Percentiles rank a stretch among this genome's conserved stretches.
phyloP scores from a whole-genome alignment of 2,797 vertebrate species.

The Tolypeutes matacus region DNA sequence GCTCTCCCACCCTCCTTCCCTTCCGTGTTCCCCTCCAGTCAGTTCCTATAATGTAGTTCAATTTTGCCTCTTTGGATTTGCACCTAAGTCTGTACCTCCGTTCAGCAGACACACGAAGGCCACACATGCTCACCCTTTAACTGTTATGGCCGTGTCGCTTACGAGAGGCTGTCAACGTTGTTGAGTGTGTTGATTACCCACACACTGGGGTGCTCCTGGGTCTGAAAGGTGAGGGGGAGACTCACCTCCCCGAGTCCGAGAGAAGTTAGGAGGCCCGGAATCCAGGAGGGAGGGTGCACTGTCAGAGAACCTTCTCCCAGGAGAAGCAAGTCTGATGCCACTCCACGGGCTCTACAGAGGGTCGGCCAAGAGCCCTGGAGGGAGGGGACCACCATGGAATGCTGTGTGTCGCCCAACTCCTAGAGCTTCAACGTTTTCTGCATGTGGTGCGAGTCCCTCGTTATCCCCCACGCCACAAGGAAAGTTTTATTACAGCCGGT shows the following conservation, averaged over 20 bases:
- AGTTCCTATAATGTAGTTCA: not conserved
- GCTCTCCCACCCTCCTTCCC: not conserved
- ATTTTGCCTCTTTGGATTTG: not conserved
- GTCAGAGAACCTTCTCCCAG: not conserved
- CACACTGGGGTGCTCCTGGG: not conserved
- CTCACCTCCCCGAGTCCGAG: not conserved
- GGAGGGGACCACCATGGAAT: not conserved
- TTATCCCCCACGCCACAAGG: not conserved
- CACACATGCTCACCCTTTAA: not conserved
- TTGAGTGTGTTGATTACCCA: no score
- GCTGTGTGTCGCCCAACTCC: not conserved
- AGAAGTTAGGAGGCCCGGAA: not conserved
- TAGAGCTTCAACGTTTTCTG: not conserved
- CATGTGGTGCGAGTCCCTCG: not conserved
- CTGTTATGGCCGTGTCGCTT: not conserved
- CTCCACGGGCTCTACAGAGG: not conserved
- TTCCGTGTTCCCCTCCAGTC: not conserved
- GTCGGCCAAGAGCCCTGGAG: not conserved
- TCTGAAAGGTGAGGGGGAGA: not conserved
- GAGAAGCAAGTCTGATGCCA: no score
- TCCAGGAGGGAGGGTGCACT: accelerated
- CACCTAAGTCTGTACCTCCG: not conserved
- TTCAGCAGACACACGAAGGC: not conserved
- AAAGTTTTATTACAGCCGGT: not conserved
- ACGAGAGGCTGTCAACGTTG: not conserved